phyloP scores from a whole-genome alignment of 1,140 invertebrate genomes.

The Battus philenor region DNA sequence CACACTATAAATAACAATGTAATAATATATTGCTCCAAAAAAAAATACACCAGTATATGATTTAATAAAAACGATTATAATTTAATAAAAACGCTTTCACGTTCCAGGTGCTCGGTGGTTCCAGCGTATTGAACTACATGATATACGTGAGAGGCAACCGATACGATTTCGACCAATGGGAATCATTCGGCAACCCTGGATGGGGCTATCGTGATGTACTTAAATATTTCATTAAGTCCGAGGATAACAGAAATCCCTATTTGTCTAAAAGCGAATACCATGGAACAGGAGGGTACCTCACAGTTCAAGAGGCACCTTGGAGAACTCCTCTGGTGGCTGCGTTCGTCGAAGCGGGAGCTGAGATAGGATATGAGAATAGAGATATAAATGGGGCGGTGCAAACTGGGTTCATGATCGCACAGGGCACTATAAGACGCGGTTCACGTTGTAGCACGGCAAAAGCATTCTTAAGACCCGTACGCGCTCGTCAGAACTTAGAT shows the following conservation, averaged over 20 bases:
- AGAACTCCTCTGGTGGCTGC: constrained; percentile 86
- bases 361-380: constrained; percentile 91
- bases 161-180: constrained; percentile 94
- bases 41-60: neutral
- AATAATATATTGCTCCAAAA: neutral
- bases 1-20: too few relatives aligned
- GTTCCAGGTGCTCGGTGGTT: constrained; percentile 87
- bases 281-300: constrained; percentile 84
- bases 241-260: constrained; percentile 92
- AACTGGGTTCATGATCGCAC: constrained; percentile 91
- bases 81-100: neutral
- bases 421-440: constrained; percentile 91
- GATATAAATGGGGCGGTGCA: constrained; percentile 91
- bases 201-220: constrained; percentile 94
- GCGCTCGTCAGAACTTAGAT: constrained; percentile 87
- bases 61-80: constrained; percentile 7
- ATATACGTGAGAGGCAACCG: constrained; percentile 91
- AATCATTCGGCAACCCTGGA: constrained; percentile 87
- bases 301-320: constrained; percentile 91
- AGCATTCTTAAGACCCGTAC: constrained; percentile 89
- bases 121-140: constrained; percentile 96
- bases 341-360: constrained; percentile 90
- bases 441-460: constrained; percentile 93
- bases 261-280: constrained; percentile 84
- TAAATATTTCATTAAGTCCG: constrained; percentile 93